Evolutionary conservation across 1,140 invertebrate genomes (phyloP), one percentile per base, ranked within the genome.

Genomic region (Calycopis cecrops): DNA sequence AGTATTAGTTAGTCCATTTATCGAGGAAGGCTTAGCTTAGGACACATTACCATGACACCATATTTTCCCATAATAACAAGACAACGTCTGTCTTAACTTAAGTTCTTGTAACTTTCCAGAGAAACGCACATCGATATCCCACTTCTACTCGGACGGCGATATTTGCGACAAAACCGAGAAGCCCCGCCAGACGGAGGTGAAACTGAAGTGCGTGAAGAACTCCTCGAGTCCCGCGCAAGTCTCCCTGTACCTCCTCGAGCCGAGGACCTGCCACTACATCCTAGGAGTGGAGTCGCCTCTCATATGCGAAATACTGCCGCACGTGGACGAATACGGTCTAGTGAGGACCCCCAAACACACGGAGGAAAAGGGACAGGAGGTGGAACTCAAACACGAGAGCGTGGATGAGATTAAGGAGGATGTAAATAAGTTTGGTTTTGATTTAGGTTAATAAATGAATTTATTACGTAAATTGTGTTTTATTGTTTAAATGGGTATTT

Each of bases 231-330:
- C 92, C 12, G 93, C 93, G 9, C 92, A 95, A 60, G 94, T 98
- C 0, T 94, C 96, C 0, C 86, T 99, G 37, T 98, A 96, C 80
- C 86, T 98, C 12, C 73, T 97, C 9, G 97, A 99, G 74, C 97
- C 97, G 10, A 92, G 93, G 79, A 93, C 93, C 11, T 99, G 97
- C 76, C 94, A 98, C 84, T 99, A 98, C 67, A 93, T 97, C 55
- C 79, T 98, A 16, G 95, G 95, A 12, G 95, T 98, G 0, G 97
- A 98, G 81, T 97, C 97, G 3, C 91, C 94, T 0, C 77, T 98
- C 0, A 93, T 99, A 58, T 98, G 97, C 88, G 91, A 94, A 70
- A 92, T 98, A 52, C 79, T 98, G 38, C 90, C 92, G 9, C 87
- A 91, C 55, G 93, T 93, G 0, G 94, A 96, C 76, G 91, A 94